These are phyloP conservation scores for Melanotaenia maccullochi DNA, from an alignment of 2,797 vertebrate species.

Conservation along the genomic window DNA sequence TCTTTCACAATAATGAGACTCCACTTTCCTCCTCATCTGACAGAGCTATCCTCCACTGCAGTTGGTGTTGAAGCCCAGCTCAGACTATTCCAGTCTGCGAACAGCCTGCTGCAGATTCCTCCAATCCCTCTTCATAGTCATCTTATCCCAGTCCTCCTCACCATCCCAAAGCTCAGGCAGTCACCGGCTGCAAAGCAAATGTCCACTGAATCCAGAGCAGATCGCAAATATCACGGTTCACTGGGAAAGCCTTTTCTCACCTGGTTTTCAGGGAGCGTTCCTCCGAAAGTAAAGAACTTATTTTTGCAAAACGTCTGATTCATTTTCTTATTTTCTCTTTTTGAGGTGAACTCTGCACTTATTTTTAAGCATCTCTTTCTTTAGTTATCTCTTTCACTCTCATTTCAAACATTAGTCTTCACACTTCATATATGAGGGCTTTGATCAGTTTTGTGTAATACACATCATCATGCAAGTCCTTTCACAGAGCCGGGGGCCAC, in stretches of 20 bases:
- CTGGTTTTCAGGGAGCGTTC: constrained; percentile 26
- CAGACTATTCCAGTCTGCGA: constrained; percentile 67
- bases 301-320: constrained; percentile 40
- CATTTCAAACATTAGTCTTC: constrained; percentile 63
- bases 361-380: constrained; percentile 12
- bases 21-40: constrained; percentile 17
- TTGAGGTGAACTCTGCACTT: constrained; percentile 14
- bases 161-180: constrained; percentile 65
- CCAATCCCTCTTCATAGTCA: constrained; percentile 56
- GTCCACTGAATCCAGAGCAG: constrained; percentile 36
- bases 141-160: constrained; percentile 62
- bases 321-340: constrained; percentile 36
- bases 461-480: constrained; percentile 69
- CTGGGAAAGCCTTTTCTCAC: constrained; percentile 45
- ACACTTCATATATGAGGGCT: constrained; percentile 62
- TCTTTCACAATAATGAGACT: constrained; percentile 30
- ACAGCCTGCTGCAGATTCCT: constrained; percentile 60
- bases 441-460: constrained; percentile 69
- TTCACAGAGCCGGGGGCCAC: constrained; percentile 63
- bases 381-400: constrained; percentile 13
- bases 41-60: constrained; percentile 40
- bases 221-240: constrained; percentile 34
- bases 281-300: constrained; percentile 23
- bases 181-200: constrained; percentile 42
- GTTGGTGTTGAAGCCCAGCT: constrained; percentile 55